Percentiles rank a stretch among this genome's conserved stretches.
phyloP scores from a whole-genome alignment of 2,113 vertebrate species.

The Nibea coibor region DNA sequence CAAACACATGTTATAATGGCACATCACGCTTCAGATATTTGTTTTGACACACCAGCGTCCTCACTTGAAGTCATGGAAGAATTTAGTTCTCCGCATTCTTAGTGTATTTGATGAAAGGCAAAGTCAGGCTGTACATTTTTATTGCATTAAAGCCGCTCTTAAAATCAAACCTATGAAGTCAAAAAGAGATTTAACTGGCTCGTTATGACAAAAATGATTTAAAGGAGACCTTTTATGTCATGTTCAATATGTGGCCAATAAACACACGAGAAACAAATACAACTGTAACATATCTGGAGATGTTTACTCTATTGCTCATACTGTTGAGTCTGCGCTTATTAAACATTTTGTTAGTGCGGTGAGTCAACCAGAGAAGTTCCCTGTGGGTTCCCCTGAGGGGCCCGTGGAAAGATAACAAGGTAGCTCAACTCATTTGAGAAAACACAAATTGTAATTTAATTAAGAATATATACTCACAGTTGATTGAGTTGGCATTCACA shows the following conservation, averaged over 20 bases:
- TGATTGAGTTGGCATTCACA: not conserved
- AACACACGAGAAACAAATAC: not conserved
- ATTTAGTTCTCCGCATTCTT: constrained; percentile 34
- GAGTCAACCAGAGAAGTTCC: not conserved
- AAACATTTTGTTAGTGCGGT: not conserved
- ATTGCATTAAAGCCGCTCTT: constrained; percentile 14
- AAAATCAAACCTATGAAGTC: constrained; percentile 25
- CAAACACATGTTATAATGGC: constrained; percentile 10
- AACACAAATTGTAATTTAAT: not conserved
- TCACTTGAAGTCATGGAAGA: constrained; percentile 60
- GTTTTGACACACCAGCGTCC: constrained; percentile 43
- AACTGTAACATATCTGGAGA: not conserved
- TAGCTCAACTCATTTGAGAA: not conserved
- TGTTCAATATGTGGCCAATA: not conserved
- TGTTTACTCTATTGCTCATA: not conserved
- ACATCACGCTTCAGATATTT: constrained; percentile 40
- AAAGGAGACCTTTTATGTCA: constrained; percentile 1
- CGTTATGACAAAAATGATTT: constrained; percentile 6
- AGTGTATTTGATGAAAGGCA: constrained; percentile 17
- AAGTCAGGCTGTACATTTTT: constrained; percentile 5
- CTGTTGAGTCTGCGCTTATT: not conserved
- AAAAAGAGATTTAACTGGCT: constrained; percentile 7
- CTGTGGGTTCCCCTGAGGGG: not conserved
- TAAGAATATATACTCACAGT: not conserved
- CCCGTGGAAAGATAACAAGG: too few species aligned